Evolutionary conservation across 2,888 invertebrate species (phyloP), one percentile per base, ranked within the genome.

Genomic region (Horisme vitalbata): DNA sequence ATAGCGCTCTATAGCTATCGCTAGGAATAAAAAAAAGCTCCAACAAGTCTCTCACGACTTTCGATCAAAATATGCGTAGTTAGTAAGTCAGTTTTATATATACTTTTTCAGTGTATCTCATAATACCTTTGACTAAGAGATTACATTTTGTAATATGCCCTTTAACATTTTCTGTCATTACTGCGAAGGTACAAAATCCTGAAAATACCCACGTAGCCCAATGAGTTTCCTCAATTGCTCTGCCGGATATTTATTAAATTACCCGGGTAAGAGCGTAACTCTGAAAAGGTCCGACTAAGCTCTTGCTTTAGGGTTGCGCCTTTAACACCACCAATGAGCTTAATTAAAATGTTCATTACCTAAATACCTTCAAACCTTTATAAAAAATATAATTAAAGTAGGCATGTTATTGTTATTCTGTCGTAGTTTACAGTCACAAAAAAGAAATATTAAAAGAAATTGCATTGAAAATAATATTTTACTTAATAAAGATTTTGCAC

Each of bases 181-280:
- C 11, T 11, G 7, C 6, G 28, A 15, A 33, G 21, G 8, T 13
- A 13, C 6, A 18, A 30, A 21, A 21, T 32, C 36, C 12, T 21
- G 13, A 24, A 38, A 31, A 32, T 32, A 24, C 26, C 46, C 27
- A 36, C 41, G 36, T 41, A 37, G 32, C 14, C 70, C 70, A 60
- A 55, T 55, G 59, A 72, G 72, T 79, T 80, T 77, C 76, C 81
- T 73, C 77, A 77, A 83, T 74, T 74, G 79, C 72, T 76, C 70
- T 66, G 68, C 71, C 57, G 74, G 75, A 79, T 80, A 83, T 83
- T 86, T 85, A 86, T 86, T 83, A 85, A 84, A 87, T 82, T 83
- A 81, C 80, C 72, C 72, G 66, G 71, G 72, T 53, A 68, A 76
- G 79, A 76, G 72, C 67, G 72, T 64, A 63, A 65, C 70, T 67